Percentiles rank a stretch among this genome's conserved stretches.
phyloP scores from a whole-genome alignment of 1,140 invertebrate species.

The Magallana ariakensis region DNA sequence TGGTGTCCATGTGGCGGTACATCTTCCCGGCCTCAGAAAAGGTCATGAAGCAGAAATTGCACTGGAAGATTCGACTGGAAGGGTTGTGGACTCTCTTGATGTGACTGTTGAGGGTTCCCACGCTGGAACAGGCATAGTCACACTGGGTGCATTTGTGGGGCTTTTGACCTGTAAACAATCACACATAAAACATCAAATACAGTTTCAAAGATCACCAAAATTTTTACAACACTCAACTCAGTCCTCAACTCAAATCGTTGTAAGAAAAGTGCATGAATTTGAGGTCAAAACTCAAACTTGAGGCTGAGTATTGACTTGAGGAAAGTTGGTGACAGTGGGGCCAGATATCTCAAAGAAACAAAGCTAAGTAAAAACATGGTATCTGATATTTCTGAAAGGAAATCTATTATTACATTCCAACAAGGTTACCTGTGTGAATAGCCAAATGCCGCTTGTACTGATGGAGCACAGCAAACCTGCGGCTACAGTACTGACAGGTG shows the following conservation, averaged over 20 bases:
- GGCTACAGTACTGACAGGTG: constrained; percentile 23
- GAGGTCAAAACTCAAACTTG: no score
- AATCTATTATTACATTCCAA: background rate
- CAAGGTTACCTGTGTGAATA: constrained; percentile 39
- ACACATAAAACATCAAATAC: background rate
- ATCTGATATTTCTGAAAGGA: no score
- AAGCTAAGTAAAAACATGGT: no score
- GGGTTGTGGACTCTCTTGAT: constrained; percentile 25
- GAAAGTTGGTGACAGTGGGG: no score
- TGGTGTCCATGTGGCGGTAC: constrained; percentile 18
- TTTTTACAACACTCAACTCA: no score
- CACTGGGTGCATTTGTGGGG: constrained; percentile 18
- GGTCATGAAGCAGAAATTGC: constrained; percentile 31
- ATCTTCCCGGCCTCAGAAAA: constrained; percentile 31
- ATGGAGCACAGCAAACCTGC: constrained; percentile 2
- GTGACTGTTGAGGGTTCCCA: constrained; percentile 20
- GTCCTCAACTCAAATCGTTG: no score
- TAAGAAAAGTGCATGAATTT: no score
- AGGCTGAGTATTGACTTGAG: no score
- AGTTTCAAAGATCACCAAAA: background rate
- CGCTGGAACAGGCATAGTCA: constrained; percentile 4
- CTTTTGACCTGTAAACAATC: constrained; percentile 21
- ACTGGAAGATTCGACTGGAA: constrained; percentile 20
- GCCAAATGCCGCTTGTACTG: constrained; percentile 29
- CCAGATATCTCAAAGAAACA: no score